Evolutionary conservation across 1,140 invertebrate species (phyloP).

Genomic region (Neoseiulus cucumeris): DNA sequence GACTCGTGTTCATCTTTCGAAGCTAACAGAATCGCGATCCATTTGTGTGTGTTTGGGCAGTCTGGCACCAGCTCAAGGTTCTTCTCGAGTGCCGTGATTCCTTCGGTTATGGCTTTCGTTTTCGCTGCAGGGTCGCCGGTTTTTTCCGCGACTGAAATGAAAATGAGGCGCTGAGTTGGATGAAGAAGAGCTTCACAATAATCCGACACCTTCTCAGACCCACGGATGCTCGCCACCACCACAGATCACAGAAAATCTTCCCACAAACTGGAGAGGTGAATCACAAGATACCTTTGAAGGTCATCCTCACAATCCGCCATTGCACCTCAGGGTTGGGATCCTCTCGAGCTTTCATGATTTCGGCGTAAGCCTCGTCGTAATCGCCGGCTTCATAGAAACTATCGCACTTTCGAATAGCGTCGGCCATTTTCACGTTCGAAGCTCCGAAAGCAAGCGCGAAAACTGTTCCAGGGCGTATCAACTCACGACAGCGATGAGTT

Average conservation of each 20-base stretch:
- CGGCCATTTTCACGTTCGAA: neutral
- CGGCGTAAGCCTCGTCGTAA: neutral
- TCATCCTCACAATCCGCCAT: neutral
- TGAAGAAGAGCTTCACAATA: no score
- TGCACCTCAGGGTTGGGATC: neutral
- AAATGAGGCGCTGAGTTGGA: no score
- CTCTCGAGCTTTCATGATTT: neutral
- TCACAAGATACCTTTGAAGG: neutral
- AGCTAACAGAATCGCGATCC: neutral
- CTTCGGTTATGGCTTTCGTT: neutral
- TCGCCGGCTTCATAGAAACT: neutral
- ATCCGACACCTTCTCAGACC: neutral
- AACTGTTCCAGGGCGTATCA: no score
- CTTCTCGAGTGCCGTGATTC: neutral
- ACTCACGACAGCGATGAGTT: no score
- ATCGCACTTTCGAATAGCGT: neutral
- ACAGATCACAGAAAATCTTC: neutral
- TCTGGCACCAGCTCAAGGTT: neutral
- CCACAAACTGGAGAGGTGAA: neutral
- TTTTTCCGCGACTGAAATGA: neutral
- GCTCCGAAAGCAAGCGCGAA: neutral
- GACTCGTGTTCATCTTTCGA: neutral
- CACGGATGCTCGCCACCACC: no score
- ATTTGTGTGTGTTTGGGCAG: neutral
- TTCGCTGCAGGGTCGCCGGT: neutral